Evolutionary conservation across 2,888 invertebrate genomes (phyloP).

Genomic region (Cylloceria caligata): DNA sequence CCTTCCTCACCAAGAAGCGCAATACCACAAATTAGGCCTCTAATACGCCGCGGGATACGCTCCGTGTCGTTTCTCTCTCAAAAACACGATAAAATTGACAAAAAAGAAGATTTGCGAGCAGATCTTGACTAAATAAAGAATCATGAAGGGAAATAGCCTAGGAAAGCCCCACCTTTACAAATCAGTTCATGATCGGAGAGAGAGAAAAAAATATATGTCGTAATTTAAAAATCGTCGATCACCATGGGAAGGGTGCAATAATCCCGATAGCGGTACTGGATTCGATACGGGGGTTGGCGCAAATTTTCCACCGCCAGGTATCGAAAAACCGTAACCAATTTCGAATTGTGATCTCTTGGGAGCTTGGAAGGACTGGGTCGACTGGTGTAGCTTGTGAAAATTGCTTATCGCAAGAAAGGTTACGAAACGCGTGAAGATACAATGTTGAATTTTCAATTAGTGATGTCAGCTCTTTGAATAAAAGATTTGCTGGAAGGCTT

Average conservation of each 20-base stretch:
- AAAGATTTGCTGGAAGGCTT: constrained; percentile 4
- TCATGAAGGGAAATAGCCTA: background rate
- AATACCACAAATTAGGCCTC: constrained; percentile 43
- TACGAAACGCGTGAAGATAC: constrained; percentile 20
- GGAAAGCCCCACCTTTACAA: constrained; percentile 28
- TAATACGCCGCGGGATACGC: constrained; percentile 8
- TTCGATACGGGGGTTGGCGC: constrained; percentile 57
- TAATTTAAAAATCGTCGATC: constrained; percentile 66
- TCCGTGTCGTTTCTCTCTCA: constrained; percentile 17
- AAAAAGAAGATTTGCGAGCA: background rate
- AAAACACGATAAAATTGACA: constrained; percentile 37
- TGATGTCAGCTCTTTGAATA: background rate
- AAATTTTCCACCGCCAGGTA: constrained; percentile 53
- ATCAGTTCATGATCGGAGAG: constrained; percentile 23
- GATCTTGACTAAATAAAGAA: background rate
- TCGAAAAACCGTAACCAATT: constrained; percentile 60
- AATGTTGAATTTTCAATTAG: constrained; percentile 23
- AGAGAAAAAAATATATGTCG: constrained; percentile 40
- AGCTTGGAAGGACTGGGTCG: background rate
- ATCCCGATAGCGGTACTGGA: constrained; percentile 42
- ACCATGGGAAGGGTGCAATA: constrained; percentile 49
- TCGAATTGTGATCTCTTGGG: constrained; percentile 4
- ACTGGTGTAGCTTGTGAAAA: background rate
- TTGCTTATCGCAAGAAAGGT: constrained; percentile 11
- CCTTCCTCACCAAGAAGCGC: constrained; percentile 8